These are phyloP conservation scores for Chloroceryle aenea DNA, from an alignment of 2,113 vertebrate genomes.

Conservation along the genomic window DNA sequence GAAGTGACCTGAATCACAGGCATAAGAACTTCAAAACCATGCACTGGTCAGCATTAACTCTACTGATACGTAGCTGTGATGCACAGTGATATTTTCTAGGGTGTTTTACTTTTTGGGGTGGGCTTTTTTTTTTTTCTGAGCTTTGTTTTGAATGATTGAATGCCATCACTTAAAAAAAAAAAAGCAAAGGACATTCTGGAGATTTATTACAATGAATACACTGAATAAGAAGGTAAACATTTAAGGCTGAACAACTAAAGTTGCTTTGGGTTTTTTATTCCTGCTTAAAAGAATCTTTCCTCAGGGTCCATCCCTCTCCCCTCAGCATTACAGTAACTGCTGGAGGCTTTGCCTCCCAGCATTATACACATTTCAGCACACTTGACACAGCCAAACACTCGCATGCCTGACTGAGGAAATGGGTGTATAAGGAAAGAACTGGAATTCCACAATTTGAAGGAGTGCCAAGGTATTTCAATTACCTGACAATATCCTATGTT, in stretches of 20 bases:
- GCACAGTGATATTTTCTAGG: neutral
- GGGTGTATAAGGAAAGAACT: neutral
- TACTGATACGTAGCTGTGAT: neutral
- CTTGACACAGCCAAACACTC: neutral
- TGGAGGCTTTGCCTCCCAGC: neutral
- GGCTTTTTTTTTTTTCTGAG: neutral
- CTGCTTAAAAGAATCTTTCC: neutral
- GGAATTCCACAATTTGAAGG: neutral
- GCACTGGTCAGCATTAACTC: neutral
- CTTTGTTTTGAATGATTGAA: neutral
- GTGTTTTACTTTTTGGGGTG: too few relatives aligned
- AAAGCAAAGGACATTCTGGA: neutral
- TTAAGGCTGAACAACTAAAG: neutral
- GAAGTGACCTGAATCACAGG: neutral
- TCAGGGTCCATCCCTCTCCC: neutral
- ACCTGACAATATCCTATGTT: slow-evolving; percentile 99
- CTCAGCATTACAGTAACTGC: neutral
- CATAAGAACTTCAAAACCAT: neutral
- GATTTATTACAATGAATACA: neutral
- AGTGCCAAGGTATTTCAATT: neutral
- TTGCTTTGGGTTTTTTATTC: neutral
- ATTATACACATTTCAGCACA: accelerated
- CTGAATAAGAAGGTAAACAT: neutral
- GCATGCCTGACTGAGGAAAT: accelerated
- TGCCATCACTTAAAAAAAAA: neutral